Evolutionary conservation across 2,797 vertebrate genomes (phyloP), one percentile per base, ranked within the genome.

Genomic region (Phoxinus dragarum): DNA sequence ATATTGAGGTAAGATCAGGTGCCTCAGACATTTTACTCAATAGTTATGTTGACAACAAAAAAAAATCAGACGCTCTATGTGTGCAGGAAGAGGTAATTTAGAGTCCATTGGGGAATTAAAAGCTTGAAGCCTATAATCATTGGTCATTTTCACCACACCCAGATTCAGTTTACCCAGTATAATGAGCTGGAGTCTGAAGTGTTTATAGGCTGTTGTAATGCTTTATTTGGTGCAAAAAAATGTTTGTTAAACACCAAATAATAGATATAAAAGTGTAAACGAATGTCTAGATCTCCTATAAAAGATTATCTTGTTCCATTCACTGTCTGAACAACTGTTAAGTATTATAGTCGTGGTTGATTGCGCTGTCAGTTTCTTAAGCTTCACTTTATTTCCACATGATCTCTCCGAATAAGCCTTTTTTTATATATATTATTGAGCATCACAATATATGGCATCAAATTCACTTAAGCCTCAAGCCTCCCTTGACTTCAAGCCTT

Each of bases 51-150:
- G 52, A n/a, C n/a, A 78, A 27, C 21, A 74, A 36, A 34, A 27
- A 34, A 17, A 21, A 61, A 36, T 21, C 11, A 72, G 17, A n/a
- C 7, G 2, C 66, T 64, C 12, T 52, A 67, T 16, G 40, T 80
- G 80, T 78, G 42, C 56, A 73, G 82, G 82, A 85, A 86, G 49
- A 31, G 38, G 76, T 84, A n/a, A n/a, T n/a, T n/a, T n/a, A n/a
- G n/a, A n/a, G n/a, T n/a, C n/a, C 64, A 3, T 19, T 76, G 67
- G 83, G 84, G 76, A 85, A 71, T 84, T 79, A 85, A 88, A 83
- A 61, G 76, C 38, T 54, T 66, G 68, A 85, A 77, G 77, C 38
- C 78, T 75, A 85, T 75, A 88, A 87, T 87, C 52, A 68, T 69
- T 75, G 80, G 52, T n/a, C 49, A 47, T 85, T 81, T 83, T 80